Percentiles rank a stretch among this genome's conserved stretches.
phyloP scores from a whole-genome alignment of 2,113 vertebrate genomes.

The Tyto alba region DNA sequence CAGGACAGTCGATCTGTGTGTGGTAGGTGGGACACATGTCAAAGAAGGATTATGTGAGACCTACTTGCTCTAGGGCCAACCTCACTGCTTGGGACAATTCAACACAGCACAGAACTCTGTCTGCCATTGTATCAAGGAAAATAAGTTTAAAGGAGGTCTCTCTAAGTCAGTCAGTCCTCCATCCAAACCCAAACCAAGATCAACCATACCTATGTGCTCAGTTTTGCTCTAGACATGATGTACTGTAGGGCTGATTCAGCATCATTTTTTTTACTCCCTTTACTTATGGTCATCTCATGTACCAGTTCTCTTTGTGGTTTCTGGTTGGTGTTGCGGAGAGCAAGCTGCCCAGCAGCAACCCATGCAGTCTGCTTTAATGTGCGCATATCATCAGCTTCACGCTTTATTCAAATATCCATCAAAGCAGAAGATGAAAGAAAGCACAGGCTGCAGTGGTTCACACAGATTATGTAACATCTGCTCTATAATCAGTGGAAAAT shows the following conservation, averaged over 20 bases:
- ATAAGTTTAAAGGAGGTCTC: neutral
- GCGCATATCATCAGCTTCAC: neutral
- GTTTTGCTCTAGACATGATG: neutral
- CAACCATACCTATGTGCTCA: accelerated
- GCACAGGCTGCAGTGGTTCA: neutral
- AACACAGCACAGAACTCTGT: neutral
- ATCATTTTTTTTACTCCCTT: neutral
- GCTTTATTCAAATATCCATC: neutral
- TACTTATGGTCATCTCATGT: neutral
- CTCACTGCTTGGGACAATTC: neutral
- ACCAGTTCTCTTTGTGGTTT: neutral
- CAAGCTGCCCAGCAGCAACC: neutral
- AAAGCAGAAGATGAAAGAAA: conserved; percentile 11
- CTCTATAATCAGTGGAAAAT: neutral
- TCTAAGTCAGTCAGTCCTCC: neutral
- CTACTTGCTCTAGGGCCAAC: neutral
- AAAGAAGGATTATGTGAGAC: neutral
- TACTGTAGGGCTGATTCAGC: neutral
- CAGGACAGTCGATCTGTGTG: neutral
- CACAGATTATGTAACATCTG: neutral
- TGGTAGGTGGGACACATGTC: neutral
- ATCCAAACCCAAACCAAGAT: neutral
- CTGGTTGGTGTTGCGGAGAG: neutral
- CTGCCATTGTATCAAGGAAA: neutral
- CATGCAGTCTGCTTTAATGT: neutral